Evolutionary conservation across 2,797 vertebrate species (phyloP).

Genomic region (Pangasius sanitwongsei): DNA sequence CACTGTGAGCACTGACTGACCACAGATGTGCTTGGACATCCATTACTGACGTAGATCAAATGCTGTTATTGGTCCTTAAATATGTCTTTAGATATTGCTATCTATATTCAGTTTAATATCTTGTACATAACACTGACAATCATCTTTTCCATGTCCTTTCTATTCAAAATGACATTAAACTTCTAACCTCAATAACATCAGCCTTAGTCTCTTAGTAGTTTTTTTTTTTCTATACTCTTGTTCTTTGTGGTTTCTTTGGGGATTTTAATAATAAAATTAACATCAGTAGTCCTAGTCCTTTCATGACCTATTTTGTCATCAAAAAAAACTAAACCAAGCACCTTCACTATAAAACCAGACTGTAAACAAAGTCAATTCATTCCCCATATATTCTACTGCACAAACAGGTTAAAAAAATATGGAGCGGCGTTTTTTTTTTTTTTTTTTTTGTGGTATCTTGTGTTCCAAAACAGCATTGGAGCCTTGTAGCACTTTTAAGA

Average conservation of each 20-base stretch:
- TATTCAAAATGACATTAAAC: background rate
- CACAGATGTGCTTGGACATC: background rate
- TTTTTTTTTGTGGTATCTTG: background rate
- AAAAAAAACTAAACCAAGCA: background rate
- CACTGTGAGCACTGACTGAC: background rate
- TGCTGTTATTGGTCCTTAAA: background rate
- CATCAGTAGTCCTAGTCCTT: background rate
- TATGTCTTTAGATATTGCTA: background rate
- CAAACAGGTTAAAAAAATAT: background rate
- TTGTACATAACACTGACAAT: background rate
- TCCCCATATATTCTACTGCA: background rate
- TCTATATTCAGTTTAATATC: background rate
- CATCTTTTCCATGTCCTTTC: background rate
- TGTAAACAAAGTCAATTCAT: background rate
- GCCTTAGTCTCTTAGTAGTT: background rate
- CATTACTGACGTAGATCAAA: background rate
- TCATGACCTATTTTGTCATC: background rate
- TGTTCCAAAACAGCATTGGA: conserved; percentile 22
- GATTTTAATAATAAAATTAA: background rate
- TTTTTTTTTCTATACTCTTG: background rate
- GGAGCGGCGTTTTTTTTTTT: background rate
- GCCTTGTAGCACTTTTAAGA: background rate
- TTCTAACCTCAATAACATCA: background rate
- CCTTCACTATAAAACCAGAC: background rate
- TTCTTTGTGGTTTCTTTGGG: background rate